phyloP scores from a whole-genome alignment of 23 tunicate genomes.

The Diplosoma virens region DNA sequence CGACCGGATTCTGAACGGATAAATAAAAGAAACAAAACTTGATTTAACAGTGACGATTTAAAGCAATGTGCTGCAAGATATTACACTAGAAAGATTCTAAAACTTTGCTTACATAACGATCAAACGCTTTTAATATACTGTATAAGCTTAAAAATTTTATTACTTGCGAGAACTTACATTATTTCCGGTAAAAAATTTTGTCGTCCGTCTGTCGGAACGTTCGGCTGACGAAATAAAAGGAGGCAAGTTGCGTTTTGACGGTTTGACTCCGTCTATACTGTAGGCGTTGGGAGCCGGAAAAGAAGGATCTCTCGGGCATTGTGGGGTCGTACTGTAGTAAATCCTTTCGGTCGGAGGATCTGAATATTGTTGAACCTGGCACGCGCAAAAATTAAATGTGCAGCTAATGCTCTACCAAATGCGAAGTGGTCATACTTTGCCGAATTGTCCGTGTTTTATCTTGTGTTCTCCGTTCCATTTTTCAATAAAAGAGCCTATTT shows the following conservation, averaged over 20 bases:
- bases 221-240: slow-evolving; percentile 77
- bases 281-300: slow-evolving; percentile 79
- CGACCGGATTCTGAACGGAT: slow-evolving; percentile 68
- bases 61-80: too few species aligned
- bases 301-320: slow-evolving; percentile 61
- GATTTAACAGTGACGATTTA: too few species aligned
- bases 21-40: too few species aligned
- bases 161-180: slow-evolving; percentile 13
- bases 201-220: slow-evolving; percentile 66
- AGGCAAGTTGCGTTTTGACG: slow-evolving; percentile 24
- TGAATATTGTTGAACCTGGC: slow-evolving; percentile 63
- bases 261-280: neutral
- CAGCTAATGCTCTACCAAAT: too few species aligned
- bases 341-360: slow-evolving; percentile 65
- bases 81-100: neutral
- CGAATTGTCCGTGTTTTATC: slow-evolving; percentile 76
- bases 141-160: too few species aligned
- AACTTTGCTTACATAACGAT: too few species aligned
- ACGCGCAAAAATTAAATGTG: too few species aligned
- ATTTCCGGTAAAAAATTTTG: slow-evolving; percentile 80
- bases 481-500: slow-evolving; percentile 52
- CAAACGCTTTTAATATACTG: too few species aligned
- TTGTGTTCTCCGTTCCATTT: slow-evolving; percentile 61
- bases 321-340: slow-evolving; percentile 63
- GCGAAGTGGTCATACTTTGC: slow-evolving; percentile 40